Percentiles rank a stretch among this genome's conserved stretches.
Evolutionary conservation across 2,113 vertebrate genomes (phyloP).

Genomic region (Laterallus jamaicensis): DNA sequence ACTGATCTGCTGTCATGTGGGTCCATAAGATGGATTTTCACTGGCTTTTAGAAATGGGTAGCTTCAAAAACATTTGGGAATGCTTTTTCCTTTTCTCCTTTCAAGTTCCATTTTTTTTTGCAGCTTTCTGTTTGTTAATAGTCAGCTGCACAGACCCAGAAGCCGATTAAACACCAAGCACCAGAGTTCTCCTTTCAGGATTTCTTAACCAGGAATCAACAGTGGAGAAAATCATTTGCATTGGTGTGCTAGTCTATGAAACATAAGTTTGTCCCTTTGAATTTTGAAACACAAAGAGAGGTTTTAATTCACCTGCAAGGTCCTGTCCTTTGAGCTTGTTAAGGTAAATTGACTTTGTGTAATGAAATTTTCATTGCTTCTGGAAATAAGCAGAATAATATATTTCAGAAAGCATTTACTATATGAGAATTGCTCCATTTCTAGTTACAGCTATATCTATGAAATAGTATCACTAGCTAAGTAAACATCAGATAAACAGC

Average conservation of each 20-base stretch:
- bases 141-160: background rate
- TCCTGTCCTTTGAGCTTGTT: background rate
- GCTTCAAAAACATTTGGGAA: background rate
- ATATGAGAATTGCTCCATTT: background rate
- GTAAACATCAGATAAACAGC: background rate
- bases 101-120: background rate
- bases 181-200: background rate
- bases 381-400: background rate
- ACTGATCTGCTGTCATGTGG: background rate
- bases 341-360: background rate
- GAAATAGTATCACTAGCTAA: background rate
- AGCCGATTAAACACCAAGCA: background rate
- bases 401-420: background rate
- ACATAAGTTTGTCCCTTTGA: background rate
- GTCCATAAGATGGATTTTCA: conserved; percentile 4
- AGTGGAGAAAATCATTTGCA: background rate
- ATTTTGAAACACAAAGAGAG: background rate
- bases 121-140: background rate
- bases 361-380: conserved; percentile 13
- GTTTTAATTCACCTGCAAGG: background rate
- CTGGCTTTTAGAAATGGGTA: background rate
- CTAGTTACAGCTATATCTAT: background rate
- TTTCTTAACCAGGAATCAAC: background rate
- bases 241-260: background rate
- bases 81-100: background rate